A percentile compares a stretch with the other conserved stretches of the same genome.
phyloP scores from a whole-genome alignment of 2,888 invertebrate genomes.

The Polia nebulosa region DNA sequence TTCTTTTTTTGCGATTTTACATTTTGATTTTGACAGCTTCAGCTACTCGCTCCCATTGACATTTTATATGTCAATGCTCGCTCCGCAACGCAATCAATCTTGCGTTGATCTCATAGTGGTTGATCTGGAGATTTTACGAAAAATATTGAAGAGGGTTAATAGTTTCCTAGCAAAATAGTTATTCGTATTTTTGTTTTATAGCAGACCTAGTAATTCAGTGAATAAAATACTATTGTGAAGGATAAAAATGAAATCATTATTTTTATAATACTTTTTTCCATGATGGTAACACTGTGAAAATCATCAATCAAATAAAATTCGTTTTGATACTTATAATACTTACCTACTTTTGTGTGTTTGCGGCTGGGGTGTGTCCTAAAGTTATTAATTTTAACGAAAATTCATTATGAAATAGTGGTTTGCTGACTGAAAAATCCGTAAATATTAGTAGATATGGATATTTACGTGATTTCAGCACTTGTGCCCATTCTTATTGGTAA shows the following conservation, averaged over 20 bases:
- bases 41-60: background rate
- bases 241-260: too few relatives aligned
- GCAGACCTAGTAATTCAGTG: too few relatives aligned
- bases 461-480: slow-evolving; percentile 18
- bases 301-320: slow-evolving; percentile 23
- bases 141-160: too few relatives aligned
- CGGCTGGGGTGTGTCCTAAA: slow-evolving; percentile 67
- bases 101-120: too few relatives aligned
- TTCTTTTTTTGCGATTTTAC: background rate
- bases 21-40: background rate
- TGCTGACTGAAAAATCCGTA: slow-evolving; percentile 2
- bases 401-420: slow-evolving; percentile 39
- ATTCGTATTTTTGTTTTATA: too few relatives aligned
- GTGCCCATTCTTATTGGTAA: slow-evolving; percentile 57
- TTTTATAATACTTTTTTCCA: too few relatives aligned
- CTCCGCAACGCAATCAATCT: background rate
- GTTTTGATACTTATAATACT: too few relatives aligned
- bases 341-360: slow-evolving; percentile 43
- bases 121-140: too few relatives aligned
- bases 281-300: slow-evolving; percentile 3
- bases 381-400: slow-evolving; percentile 17
- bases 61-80: background rate
- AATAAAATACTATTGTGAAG: too few relatives aligned
- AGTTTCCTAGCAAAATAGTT: too few relatives aligned
- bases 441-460: slow-evolving; percentile 38